Evolutionary conservation across 2,797 vertebrate species (phyloP), one percentile per base, ranked within the genome.

Genomic region (Phataginus tetradactyla): DNA sequence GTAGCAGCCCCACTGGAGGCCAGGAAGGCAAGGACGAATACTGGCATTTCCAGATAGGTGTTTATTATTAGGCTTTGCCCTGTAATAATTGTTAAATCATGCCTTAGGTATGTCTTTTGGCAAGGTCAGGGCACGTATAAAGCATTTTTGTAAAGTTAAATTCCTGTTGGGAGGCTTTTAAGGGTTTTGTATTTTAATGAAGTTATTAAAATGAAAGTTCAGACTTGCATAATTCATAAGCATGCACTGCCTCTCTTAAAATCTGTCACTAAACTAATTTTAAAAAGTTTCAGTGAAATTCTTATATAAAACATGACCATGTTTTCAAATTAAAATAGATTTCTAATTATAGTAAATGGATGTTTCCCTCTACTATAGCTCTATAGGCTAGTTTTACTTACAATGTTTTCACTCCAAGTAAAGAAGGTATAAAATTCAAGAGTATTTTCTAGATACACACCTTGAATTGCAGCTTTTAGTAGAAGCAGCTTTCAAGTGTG

Each of bases 151-250:
- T 95, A 98, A 97, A 96, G 97, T 86, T 98, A 96, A 97, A 96
- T 93, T 97, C 1, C 1, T 78, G 83, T 96, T 96, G 96, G 78
- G 68, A 97, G 94, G 97, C 95, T 98, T 98, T 98, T 98, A 98
- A 98, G 89, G 80, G 97, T 98, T 98, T 97, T 97, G 96, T 96
- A 94, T 97, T 98, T 98, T 98, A 98, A 98, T 98, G 97, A 98
- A 98, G 96, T 98, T 98, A 98, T 98, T 98, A 98, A 98, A 98
- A 97, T 96, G 89, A 98, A 98, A 97, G 95, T 97, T 97, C 94
- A 98, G 85, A 78, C 86, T 96, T 98, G 94, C 96, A 98, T 98
- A 98, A 98, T 98, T 98, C 92, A 98, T 98, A 95, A 98, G 94
- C 86, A 95, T 97, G 97, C 95, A 55, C 53, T 90, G 63, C 20